Percentiles rank a stretch among this genome's conserved stretches.
phyloP scores from a whole-genome alignment of 2,113 vertebrate genomes.

The Burhinus oedicnemus region DNA sequence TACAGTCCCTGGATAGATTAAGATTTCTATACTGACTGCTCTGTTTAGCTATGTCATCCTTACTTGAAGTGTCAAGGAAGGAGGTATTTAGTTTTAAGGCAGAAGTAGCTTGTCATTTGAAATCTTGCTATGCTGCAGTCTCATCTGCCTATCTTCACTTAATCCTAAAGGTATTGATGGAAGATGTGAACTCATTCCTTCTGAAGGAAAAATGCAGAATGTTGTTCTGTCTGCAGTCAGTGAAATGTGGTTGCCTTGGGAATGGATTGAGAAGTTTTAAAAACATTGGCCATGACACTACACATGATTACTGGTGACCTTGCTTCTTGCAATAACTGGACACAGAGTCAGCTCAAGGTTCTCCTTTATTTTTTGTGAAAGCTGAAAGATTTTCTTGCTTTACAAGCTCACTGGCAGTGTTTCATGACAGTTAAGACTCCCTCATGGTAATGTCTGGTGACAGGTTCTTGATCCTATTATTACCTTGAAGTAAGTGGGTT shows the following conservation, averaged over 20 bases:
- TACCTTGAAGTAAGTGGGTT: neutral
- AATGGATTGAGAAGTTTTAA: neutral
- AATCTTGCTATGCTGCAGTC: neutral
- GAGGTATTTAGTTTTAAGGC: neutral
- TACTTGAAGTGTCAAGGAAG: neutral
- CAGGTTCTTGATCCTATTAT: neutral
- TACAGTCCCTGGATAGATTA: neutral
- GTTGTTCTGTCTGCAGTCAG: neutral
- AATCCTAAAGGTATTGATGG: neutral
- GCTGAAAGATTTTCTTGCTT: neutral
- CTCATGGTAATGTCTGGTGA: neutral
- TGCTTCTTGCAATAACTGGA: neutral
- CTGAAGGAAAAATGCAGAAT: neutral
- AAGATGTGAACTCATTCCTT: neutral
- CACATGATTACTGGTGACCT: accelerated
- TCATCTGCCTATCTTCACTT: neutral
- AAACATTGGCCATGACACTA: neutral
- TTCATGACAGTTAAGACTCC: neutral
- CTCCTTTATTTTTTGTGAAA: neutral
- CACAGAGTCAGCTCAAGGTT: neutral
- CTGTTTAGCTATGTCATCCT: neutral
- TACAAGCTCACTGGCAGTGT: neutral
- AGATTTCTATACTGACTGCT: neutral
- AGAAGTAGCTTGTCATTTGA: neutral
- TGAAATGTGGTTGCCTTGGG: neutral